A percentile compares a stretch with the other conserved stretches of the same genome.
Conservation (phyloP, 2,113 vertebrate genomes). For the Rhinogobius similis region DNA sequence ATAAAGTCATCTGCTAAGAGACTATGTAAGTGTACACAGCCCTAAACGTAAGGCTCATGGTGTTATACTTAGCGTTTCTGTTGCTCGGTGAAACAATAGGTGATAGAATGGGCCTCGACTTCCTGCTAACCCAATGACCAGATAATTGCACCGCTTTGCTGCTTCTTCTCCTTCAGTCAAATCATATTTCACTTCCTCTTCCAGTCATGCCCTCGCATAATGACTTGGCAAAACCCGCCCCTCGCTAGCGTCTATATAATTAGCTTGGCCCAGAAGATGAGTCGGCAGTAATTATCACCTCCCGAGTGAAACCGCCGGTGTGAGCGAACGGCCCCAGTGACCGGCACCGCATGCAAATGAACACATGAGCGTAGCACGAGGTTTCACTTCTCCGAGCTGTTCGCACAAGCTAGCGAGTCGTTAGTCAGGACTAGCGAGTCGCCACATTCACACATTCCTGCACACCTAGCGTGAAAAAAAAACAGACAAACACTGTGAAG, state of each 20-base stretch:
- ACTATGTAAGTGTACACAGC: too few species aligned
- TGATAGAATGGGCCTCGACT: background rate
- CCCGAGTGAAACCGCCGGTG: slow-evolving; percentile 22
- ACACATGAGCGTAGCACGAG: slow-evolving; percentile 16
- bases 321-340: slow-evolving; percentile 19
- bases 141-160: slow-evolving; percentile 38
- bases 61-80: too few species aligned
- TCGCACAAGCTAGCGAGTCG: slow-evolving; percentile 6
- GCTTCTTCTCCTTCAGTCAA: slow-evolving; percentile 41
- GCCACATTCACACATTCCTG: background rate
- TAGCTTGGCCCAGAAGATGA: slow-evolving; percentile 28
- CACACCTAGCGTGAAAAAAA: background rate
- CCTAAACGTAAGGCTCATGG: too few species aligned
- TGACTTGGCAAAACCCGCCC: slow-evolving; percentile 45
- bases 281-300: slow-evolving; percentile 19
- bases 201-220: background rate
- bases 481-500: slow-evolving; percentile 9
- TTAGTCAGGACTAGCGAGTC: slow-evolving; percentile 21
- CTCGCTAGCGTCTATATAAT: background rate
- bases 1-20: too few species aligned
- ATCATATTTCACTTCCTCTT: slow-evolving; percentile 59
- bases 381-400: slow-evolving; percentile 37
- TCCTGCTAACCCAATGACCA: slow-evolving; percentile 30
- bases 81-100: background rate
- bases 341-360: slow-evolving; percentile 33